A percentile compares a stretch with the other conserved stretches of the same genome.
These are phyloP conservation scores for Latrodectus geometricus DNA, from an alignment of 1,140 invertebrate genomes.

Conservation along the genomic window DNA sequence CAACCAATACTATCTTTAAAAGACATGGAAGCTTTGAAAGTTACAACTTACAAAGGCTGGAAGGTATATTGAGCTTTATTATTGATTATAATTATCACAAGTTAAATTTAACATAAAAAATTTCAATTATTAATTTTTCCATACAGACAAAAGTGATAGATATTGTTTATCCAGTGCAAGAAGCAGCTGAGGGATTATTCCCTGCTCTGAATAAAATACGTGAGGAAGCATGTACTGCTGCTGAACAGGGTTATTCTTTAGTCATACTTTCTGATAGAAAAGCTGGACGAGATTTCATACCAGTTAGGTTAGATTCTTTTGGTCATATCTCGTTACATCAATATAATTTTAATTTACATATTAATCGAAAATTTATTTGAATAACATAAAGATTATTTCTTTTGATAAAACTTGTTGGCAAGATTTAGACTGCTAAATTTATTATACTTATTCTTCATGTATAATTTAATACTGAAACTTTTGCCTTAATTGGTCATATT, in stretches of 20 bases:
- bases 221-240: conserved; percentile 84
- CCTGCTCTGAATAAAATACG: conserved; percentile 85
- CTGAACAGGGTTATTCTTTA: conserved; percentile 83
- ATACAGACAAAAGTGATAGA: conserved; percentile 85
- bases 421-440: too few species aligned
- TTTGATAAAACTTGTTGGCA: too few species aligned
- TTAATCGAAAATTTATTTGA: too few species aligned
- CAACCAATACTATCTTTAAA: conserved; percentile 94
- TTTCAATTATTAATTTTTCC: not conserved
- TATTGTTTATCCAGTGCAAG: conserved; percentile 82
- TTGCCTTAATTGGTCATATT: too few species aligned
- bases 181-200: conserved; percentile 80
- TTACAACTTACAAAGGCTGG: conserved; percentile 90
- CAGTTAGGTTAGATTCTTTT: conserved; percentile 68
- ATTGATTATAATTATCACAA: not conserved
- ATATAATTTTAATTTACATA: too few species aligned
- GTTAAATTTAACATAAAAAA: not conserved
- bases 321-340: too few species aligned
- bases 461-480: too few species aligned
- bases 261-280: conserved; percentile 89
- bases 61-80: conserved; percentile 70
- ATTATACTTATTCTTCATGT: too few species aligned
- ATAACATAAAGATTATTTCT: too few species aligned
- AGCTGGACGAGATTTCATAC: conserved; percentile 75
- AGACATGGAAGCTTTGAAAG: conserved; percentile 89